phyloP scores from a whole-genome alignment of 1,140 invertebrate genomes.

The Acromyrmex heyeri region DNA sequence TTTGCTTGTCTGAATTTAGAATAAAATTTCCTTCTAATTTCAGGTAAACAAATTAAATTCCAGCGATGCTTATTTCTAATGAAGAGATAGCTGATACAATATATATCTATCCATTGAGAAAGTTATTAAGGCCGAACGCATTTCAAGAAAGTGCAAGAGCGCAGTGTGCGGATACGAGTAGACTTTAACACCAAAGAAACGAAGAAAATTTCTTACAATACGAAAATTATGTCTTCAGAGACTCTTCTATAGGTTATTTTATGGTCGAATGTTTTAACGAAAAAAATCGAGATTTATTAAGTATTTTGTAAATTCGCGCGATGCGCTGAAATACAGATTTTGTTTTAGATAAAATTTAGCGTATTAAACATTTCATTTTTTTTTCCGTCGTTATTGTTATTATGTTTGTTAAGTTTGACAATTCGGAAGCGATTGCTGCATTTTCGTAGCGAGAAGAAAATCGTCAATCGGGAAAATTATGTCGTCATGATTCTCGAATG shows the following conservation, averaged over 20 bases:
- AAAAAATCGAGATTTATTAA: slow-evolving; percentile 20
- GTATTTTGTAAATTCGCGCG: slow-evolving; percentile 18
- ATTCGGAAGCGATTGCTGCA: background rate
- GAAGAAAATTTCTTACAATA: slow-evolving; percentile 68
- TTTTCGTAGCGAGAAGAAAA: slow-evolving; percentile 17
- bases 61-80: background rate
- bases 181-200: slow-evolving; percentile 66
- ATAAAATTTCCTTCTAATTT: background rate
- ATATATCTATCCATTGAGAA: background rate
- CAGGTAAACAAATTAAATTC: background rate
- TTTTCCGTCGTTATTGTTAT: slow-evolving; percentile 16
- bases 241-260: slow-evolving; percentile 27
- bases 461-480: slow-evolving; percentile 17
- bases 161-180: slow-evolving; percentile 44
- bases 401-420: slow-evolving; percentile 53
- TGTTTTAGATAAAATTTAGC: slow-evolving; percentile 41
- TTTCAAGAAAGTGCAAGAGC: slow-evolving; percentile 58
- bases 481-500: slow-evolving; percentile 12
- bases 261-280: background rate
- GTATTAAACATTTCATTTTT: background rate
- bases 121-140: slow-evolving; percentile 52
- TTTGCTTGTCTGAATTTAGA: background rate
- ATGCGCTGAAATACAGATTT: background rate
- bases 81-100: background rate
- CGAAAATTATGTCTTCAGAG: slow-evolving; percentile 41